Evolutionary conservation across 1,140 invertebrate species (phyloP), one percentile per base, ranked within the genome.

Genomic region (Solenopsis invicta): DNA sequence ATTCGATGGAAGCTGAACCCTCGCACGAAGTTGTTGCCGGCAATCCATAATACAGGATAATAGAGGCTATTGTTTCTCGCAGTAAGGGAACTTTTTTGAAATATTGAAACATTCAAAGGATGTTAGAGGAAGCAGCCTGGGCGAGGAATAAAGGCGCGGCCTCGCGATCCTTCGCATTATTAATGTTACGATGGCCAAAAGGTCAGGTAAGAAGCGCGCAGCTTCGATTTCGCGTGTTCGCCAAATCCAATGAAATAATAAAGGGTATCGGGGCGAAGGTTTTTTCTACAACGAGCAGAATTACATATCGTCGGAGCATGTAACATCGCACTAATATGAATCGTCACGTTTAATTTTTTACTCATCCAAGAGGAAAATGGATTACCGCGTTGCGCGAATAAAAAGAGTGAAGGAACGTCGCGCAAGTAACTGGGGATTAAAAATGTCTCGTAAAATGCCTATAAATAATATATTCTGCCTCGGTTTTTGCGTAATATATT

Each of bases 1-100:
- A 78, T 69, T 72, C 48, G 77, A 45, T 24, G 41, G 18, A 16
- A 78, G 50, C 29, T 54, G 50, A 77, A 78, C 61, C 37, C n/a
- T 54, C 59, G 21, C 74, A 29, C 72, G 74, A 50, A 74, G 69
- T 69, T 74, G 69, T 29, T n/a, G 41, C 77, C 24, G 41, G 50
- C 69, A 80, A 89, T 90, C 87, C 88, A 66, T 87, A 87, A 89
- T 89, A 77, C 62, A 80, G 67, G 50, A 54, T 90, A 87, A 89
- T 80, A 87, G 86, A 74, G 45, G 67, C 21, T 48, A 90, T 90
- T 89, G 77, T 90, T 89, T 71, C 84, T 74, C 80, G 54, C 54
- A 84, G 69, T 56, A 12, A 50, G 37, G 9, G 45, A 89, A 87
- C 69, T 87, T 87, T 89, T 61, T 54, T 61, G 12, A 77, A 84